Evolutionary conservation across 2,797 vertebrate species (phyloP).

Genomic region (Tokudaia muenninki): DNA sequence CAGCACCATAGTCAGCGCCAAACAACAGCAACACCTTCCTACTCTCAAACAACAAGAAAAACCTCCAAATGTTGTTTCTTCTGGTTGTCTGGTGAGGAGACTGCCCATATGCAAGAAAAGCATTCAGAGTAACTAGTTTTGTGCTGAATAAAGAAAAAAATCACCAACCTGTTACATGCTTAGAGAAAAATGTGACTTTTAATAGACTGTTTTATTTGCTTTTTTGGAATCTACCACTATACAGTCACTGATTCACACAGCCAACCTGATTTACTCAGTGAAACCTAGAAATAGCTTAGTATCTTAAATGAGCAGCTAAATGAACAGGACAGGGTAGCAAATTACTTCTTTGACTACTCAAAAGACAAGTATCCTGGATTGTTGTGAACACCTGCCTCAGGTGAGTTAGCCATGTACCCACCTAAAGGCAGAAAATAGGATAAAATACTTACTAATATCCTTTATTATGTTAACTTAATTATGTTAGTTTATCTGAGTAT

Average conservation of each 20-base stretch:
- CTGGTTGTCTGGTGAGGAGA: background rate
- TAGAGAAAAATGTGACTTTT: conserved; percentile 28
- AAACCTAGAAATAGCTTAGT: conserved; percentile 24
- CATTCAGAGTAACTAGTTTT: background rate
- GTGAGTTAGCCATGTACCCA: conserved; percentile 45
- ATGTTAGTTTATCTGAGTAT: background rate
- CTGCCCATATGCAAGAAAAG: background rate
- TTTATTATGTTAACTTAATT: conserved; percentile 49
- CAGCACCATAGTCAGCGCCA: background rate
- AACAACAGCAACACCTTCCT: background rate
- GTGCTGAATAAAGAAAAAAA: conserved; percentile 22
- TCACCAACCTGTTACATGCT: background rate
- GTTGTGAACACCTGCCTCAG: conserved; percentile 1
- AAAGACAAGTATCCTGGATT: conserved; percentile 40
- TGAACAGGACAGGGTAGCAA: background rate
- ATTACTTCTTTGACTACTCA: background rate
- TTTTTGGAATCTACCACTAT: conserved; percentile 8
- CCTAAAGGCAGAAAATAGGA: background rate
- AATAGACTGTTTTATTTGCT: conserved; percentile 32
- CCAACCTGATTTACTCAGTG: background rate
- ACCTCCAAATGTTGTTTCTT: background rate
- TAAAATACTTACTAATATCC: conserved; percentile 35
- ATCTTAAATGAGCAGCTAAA: background rate
- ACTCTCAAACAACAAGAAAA: background rate
- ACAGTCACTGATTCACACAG: conserved; percentile 13